Base-by-base conservation (phyloP, 1,140 invertebrate species). In the Planococcus citri region DNA sequence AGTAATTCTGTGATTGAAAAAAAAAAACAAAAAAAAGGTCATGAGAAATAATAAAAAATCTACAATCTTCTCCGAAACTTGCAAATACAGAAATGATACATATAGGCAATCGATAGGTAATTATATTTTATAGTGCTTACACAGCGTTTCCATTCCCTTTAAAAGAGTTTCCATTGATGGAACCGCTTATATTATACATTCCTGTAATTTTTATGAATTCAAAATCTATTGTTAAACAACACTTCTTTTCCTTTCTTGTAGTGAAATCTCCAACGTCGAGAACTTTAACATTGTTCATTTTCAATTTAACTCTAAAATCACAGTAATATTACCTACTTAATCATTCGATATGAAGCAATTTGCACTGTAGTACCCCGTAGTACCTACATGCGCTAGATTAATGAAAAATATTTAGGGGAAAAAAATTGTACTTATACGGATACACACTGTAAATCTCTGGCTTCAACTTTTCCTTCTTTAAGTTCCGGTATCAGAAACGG, bases 211-310 rank as follows among this genome's bases (percentile, higher is more conserved):
- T 64, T 27, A 64, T 20, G 17, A 25, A 64, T 9, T 64, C 60
- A 64, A 64, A 64, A 17, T 25, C 60, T 27, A 64, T 17, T 9
- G 22, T 64, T 10, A 64, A 24, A 17, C 60, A 64, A 64, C 60
- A 64, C 24, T 64, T 64, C 22, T 64, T 64, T 25, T 64, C 20
- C 24, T 64, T 64, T 25, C 24, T 64, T 64, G 60, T 64, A 17
- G 60, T 64, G 20, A 64, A 64, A 25, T 64, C 60, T 24, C 60
- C 60, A 2, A 64, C 22, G 20, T 64, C 60, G 9, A 64, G 25
- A 17, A 64, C 25, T 25, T 64, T 64, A 17, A 64, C 25, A 4
- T 64, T 21, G 2, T 64, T 64, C 60, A 64, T 25, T 64, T 27
- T 24, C 9, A 64, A 64, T 24, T 64, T 64, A 25, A 64, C 17